Evolutionary conservation across 64 coral and sea anemone species (phyloP), one percentile per base, ranked within the genome.

Genomic region (Hydrozoanthus tunicans): DNA sequence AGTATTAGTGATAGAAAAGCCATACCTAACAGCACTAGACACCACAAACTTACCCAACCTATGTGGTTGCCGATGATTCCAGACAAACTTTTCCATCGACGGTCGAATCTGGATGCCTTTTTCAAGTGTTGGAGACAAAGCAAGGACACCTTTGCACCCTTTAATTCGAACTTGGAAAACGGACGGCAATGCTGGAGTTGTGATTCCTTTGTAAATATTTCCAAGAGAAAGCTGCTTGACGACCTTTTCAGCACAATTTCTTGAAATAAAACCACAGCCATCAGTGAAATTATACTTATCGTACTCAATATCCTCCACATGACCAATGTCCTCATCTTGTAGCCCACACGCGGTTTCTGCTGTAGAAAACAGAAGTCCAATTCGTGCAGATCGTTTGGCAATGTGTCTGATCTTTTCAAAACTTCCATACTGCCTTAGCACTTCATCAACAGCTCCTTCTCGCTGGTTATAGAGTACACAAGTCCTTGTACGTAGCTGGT

Each of bases 251-350:
- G 93, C 93, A 51, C 82, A 89, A 55, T 72, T 59, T 62, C 75
- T 86, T 24, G 93, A 92, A 26, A 97, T 90, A 62, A 80, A 79
- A 81, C 95, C 95, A 97, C 95, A 97, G 1, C 95, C 95, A 75
- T 97, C 95, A 5, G 95, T 97, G 77, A 97, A 97, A 86, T 90
- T 94, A 83, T 92, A 95, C n/a, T 73, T 84, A 72, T 95, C 69
- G 51, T 81, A 43, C 58, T 95, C 75, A 7, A 94, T 64, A 23
- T 90, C 92, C 24, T 89, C 90, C 17, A 91, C 70, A 56, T 65
- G 76, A 70, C 68, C 13, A 59, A 94, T 94, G 54, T 97, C 83
- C 17, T 94, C 78, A 15, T 97, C 92, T 54, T 9, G 59, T 5
- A 97, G 55, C 12, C 76, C 26, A 51, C 79, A 76, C 15, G 78